These are phyloP conservation scores for Mystacides longicornis DNA, from an alignment of 2,888 invertebrate species.

Conservation along the genomic window DNA sequence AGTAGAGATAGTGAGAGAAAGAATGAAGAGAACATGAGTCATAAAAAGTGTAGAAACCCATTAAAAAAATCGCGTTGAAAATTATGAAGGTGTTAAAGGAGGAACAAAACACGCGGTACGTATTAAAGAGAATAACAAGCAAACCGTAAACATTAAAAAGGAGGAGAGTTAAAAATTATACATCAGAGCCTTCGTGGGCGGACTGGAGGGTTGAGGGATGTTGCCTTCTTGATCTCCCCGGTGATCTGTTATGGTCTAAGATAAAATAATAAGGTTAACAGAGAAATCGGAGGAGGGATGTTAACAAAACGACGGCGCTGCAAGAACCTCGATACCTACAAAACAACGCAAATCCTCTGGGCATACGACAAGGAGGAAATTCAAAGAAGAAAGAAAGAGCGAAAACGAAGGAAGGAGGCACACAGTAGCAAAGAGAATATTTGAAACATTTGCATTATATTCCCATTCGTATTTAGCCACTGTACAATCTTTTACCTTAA, in stretches of 20 bases:
- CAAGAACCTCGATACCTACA: constrained; percentile 11
- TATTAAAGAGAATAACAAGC: neutral
- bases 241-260: constrained; percentile 11
- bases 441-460: neutral
- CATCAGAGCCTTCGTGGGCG: too few relatives aligned
- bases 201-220: neutral
- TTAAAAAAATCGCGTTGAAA: too few relatives aligned
- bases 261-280: constrained; percentile 6
- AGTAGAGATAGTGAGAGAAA: too few relatives aligned
- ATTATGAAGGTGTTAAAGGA: neutral
- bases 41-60: too few relatives aligned
- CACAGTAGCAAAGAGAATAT: neutral
- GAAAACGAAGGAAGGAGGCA: neutral
- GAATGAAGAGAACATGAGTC: too few relatives aligned
- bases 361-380: neutral
- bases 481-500: neutral
- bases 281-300: constrained; percentile 10
- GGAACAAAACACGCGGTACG: neutral
- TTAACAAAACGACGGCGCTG: constrained; percentile 21
- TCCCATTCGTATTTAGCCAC: neutral
- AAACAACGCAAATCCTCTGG: neutral
- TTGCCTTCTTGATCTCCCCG: neutral
- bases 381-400: neutral
- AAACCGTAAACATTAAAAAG: neutral
- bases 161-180: neutral